These are phyloP conservation scores for Lacerta agilis DNA, from an alignment of 2,797 vertebrate genomes.

Conservation along the genomic window DNA sequence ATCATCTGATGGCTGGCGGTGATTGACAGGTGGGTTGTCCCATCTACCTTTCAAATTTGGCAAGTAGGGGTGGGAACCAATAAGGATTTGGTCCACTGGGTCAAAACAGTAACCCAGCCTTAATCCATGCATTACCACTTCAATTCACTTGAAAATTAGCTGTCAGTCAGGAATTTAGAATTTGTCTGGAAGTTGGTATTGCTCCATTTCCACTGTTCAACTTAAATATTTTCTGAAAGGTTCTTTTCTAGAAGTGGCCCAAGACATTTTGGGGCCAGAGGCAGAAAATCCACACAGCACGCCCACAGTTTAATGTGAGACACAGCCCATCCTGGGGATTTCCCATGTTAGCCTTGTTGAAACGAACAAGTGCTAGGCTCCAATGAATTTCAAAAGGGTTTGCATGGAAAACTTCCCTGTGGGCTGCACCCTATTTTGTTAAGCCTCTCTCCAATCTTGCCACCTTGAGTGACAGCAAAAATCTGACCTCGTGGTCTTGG, in stretches of 20 bases:
- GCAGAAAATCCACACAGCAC: neutral
- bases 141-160: neutral
- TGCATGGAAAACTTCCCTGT: neutral
- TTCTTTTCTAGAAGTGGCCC: neutral
- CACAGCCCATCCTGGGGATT: neutral
- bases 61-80: too few relatives aligned
- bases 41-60: too few relatives aligned
- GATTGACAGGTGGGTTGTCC: too few relatives aligned
- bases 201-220: neutral
- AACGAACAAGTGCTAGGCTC: neutral
- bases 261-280: neutral
- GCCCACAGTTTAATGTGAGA: neutral
- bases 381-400: neutral
- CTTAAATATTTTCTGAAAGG: neutral
- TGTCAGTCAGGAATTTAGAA: neutral
- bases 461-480: neutral
- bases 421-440: neutral
- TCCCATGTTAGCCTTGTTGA: too few relatives aligned
- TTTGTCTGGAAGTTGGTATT: neutral
- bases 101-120: too few relatives aligned
- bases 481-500: neutral
- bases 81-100: too few relatives aligned
- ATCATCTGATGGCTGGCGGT: too few relatives aligned
- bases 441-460: neutral
- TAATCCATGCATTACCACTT: neutral